phyloP scores from a whole-genome alignment of 2,797 vertebrate genomes.

The Eulemur rubriventer region DNA sequence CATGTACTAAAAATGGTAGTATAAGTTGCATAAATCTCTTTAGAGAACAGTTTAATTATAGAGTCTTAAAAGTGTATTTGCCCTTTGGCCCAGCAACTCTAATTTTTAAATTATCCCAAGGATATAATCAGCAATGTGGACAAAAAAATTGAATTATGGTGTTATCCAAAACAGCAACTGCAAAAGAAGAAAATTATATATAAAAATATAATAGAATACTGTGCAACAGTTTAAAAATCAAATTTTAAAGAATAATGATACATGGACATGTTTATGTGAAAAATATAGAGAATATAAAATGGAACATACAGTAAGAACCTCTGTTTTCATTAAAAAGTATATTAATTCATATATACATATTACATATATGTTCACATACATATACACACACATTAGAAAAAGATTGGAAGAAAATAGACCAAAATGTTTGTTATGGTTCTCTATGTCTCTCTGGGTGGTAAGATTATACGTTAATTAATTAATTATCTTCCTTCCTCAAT shows the following conservation, averaged over 20 bases:
- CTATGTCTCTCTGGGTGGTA: neutral
- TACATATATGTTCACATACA: neutral
- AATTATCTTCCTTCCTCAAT: neutral
- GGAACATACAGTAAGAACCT: neutral
- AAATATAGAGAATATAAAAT: neutral
- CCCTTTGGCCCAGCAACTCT: neutral
- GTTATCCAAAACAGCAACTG: neutral
- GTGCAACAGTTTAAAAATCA: neutral
- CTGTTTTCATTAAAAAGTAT: neutral
- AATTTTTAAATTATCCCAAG: neutral
- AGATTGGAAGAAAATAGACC: neutral
- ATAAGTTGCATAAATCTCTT: neutral
- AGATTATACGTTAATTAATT: neutral
- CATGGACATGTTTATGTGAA: neutral
- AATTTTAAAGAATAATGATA: neutral
- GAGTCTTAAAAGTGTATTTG: neutral
- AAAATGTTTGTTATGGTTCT: neutral
- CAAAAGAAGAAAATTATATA: neutral
- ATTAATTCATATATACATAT: neutral
- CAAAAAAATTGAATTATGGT: neutral
- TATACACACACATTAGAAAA: neutral
- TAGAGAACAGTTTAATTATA: neutral
- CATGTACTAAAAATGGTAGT: neutral
- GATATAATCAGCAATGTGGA: neutral
- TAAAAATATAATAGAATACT: neutral